Conservation (phyloP, 37 sponge, comb jelly and placozoan species). For the Bolinopsis microptera region DNA sequence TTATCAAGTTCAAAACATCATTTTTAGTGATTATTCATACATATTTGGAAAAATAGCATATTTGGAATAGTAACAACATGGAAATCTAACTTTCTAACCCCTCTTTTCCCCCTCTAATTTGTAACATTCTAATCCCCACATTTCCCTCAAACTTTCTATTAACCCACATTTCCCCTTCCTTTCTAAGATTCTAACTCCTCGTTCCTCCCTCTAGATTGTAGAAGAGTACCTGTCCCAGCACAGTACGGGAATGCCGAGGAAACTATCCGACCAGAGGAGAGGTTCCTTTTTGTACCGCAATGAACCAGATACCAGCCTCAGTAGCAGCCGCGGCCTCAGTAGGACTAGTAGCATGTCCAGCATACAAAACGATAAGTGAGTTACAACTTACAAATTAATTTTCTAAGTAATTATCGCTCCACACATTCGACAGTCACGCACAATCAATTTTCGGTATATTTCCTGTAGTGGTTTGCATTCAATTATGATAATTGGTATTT, state of each 20-base stretch:
- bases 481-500: neutral
- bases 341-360: conserved; percentile 69
- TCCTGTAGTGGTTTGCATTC: neutral
- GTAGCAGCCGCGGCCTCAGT: conserved; percentile 24
- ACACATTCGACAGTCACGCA: neutral
- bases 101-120: too few species aligned
- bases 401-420: neutral
- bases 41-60: too few species aligned
- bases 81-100: too few species aligned
- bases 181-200: too few species aligned
- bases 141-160: too few species aligned
- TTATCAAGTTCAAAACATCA: too few species aligned
- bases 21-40: too few species aligned
- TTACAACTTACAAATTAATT: too few species aligned
- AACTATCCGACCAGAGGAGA: conserved; percentile 67
- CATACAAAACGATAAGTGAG: neutral
- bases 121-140: too few species aligned
- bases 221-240: conserved; percentile 52
- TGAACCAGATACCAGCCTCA: conserved; percentile 62
- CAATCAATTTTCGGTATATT: neutral
- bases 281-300: conserved; percentile 73
- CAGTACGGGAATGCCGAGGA: conserved; percentile 56
- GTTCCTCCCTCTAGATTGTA: conserved; percentile 53
- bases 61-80: too few species aligned
- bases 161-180: too few species aligned